These are phyloP conservation scores for Hoplias malabaricus DNA, from an alignment of 2,113 vertebrate species.

Conservation along the genomic window DNA sequence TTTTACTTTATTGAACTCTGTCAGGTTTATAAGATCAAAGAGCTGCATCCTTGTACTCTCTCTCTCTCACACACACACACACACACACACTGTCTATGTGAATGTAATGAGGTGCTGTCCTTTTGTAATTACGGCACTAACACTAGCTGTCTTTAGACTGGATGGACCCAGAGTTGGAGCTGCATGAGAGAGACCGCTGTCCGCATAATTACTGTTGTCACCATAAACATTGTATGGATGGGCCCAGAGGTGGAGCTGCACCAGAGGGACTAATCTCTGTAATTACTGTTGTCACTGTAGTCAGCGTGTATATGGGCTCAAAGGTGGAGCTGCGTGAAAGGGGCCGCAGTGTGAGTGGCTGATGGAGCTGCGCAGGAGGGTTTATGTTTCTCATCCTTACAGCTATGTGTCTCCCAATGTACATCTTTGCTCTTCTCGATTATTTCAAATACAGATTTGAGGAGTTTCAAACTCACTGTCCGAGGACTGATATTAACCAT, in stretches of 20 bases:
- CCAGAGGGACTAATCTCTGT: constrained; percentile 27
- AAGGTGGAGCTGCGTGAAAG: constrained; percentile 2
- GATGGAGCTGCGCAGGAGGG: constrained; percentile 6
- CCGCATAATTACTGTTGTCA: constrained; percentile 27
- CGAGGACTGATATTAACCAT: no score
- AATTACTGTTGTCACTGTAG: constrained; percentile 36
- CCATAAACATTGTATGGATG: constrained; percentile 15
- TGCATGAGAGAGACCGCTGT: constrained; percentile 17
- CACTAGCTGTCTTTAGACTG: constrained; percentile 16
- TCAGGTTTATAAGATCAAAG: neutral
- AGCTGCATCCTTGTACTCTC: neutral
- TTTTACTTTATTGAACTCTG: neutral
- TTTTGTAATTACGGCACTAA: constrained; percentile 29
- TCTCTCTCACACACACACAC: neutral
- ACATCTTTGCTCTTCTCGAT: neutral
- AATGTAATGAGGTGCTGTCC: constrained; percentile 37
- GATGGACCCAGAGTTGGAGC: constrained; percentile 38
- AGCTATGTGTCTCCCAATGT: neutral
- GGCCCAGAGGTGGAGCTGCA: constrained; percentile 14
- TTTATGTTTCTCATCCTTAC: neutral
- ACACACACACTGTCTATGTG: neutral
- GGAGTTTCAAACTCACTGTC: no score
- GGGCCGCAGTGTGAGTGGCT: neutral
- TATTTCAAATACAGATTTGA: no score
- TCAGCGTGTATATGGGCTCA: neutral